Evolutionary conservation across 1,140 invertebrate genomes (phyloP).

Genomic region (Apis florea): DNA sequence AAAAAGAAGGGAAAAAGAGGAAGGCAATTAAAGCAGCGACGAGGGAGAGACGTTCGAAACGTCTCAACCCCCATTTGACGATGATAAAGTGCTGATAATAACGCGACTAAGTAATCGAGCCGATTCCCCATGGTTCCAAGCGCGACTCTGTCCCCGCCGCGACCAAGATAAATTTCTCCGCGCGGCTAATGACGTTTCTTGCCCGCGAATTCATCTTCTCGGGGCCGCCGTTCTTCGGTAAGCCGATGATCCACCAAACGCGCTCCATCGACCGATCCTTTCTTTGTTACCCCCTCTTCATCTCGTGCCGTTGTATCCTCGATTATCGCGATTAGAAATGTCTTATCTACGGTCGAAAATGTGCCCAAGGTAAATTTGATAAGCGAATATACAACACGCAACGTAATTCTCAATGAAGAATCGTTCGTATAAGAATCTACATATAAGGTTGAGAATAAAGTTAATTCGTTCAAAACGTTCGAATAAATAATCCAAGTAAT

Average conservation of each 20-base stretch:
- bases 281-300: too few species aligned
- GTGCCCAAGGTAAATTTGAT: too few species aligned
- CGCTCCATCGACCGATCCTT: too few species aligned
- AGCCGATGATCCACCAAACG: slow-evolving; percentile 53
- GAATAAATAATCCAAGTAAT: too few species aligned
- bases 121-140: slow-evolving; percentile 7
- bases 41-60: neutral
- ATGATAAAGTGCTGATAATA: slow-evolving; percentile 62
- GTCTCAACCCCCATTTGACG: slow-evolving; percentile 32
- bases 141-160: slow-evolving; percentile 36
- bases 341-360: too few species aligned
- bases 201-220: slow-evolving; percentile 46
- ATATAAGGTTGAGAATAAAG: too few species aligned
- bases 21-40: slow-evolving; percentile 11
- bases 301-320: too few species aligned
- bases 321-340: too few species aligned
- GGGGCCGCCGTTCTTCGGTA: slow-evolving; percentile 37
- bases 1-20: neutral
- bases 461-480: too few species aligned
- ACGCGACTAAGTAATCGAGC: slow-evolving; percentile 45
- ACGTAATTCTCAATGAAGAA: too few species aligned
- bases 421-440: too few species aligned
- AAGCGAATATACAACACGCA: too few species aligned
- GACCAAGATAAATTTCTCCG: slow-evolving; percentile 60
- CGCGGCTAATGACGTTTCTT: slow-evolving; percentile 59